Evolutionary conservation across 2,888 invertebrate genomes (phyloP), one percentile per base, ranked within the genome.

Genomic region (Smittia sp.): DNA sequence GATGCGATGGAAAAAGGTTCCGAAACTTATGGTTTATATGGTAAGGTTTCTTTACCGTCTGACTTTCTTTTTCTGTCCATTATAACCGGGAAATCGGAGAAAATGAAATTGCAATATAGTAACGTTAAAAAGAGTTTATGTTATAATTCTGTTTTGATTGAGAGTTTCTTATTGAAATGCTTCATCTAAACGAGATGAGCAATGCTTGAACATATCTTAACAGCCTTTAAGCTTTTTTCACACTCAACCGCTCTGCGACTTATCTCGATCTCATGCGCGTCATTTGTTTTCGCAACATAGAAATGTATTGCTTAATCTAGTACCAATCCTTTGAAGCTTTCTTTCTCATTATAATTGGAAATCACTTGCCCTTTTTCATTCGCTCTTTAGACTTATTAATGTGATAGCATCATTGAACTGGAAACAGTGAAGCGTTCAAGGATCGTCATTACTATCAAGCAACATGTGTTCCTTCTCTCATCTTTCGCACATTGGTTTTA

Each of bases 261-360:
- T 69, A 69, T 69, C 69, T 52, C 18, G 7, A 69, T 69, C 69
- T 69, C 24, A 20, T 67, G 67, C 67, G 41, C 41, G 22, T 41
- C 67, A 41, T 67, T 67, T 41, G 41, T 24, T 20, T 27, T 22
- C 20, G 41, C 24, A 67, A 67, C 18, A 1, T 41, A 1, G 15
- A 2, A 38, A 38, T 66, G 66, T 66, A 67, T 67, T 15, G 24
- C 67, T 67, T 67, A 67, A 67, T 67, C n/a, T n/a, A n/a, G n/a
- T 41, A 66, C 39, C 39, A 24, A 24, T 24, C 67, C 18, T 66
- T 39, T 67, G 24, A 41, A 39, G 27, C 63, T 18, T 58, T n/a
- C 22, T 1, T 27, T 18, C 25, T 27, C 25, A 63, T 63, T 63
- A n/a, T 27, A 63, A 63, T 63, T 63, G 63, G 27, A 63, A 63